Evolutionary conservation across 2,797 vertebrate genomes (phyloP), one percentile per base, ranked within the genome.

Genomic region (Luscinia luscinia): DNA sequence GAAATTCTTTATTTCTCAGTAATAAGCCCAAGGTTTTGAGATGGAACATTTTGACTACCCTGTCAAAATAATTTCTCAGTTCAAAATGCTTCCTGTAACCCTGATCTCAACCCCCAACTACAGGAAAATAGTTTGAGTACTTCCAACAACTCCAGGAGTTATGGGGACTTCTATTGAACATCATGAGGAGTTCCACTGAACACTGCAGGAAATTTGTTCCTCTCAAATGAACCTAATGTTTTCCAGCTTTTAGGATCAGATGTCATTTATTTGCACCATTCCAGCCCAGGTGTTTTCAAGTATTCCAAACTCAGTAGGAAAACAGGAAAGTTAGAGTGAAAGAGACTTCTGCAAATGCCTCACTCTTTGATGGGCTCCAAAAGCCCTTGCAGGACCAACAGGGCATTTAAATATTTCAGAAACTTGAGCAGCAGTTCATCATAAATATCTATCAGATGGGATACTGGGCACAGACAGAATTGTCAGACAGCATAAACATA

Each of bases 191-290:
- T 88, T 90, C 46, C 52, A 61, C 1, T 63, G 74, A 93, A 69
- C 74, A 78, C 49, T 21, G 16, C 38, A 91, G 52, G 83, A 93
- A 88, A 90, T 93, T 94, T 86, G 58, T 92, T 95, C 66, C 58
- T 90, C 89, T 66, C 59, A 73, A 84, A 41, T 74, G n/a, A 81
- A 69, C 34, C 62, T 91, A 86, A 91, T 69, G 30, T 24, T 67
- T 93, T 87, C 79, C 82, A 91, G 89, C 62, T 88, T 93, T 86
- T 59, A 46, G 73, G 18, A 89, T 95, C 73, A 88, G 84, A 82
- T 93, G 85, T 57, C 79, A 67, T 91, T 86, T 91, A 82, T 95
- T 95, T 92, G 59, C 73, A 78, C 73, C 89, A 69, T 87, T 95
- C 59, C 48, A 89, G 40, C 12, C 59, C 83, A 94, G 77, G 87